Conservation (phyloP, 2,113 vertebrate species). For the Hippoglossus stenolepis region DNA sequence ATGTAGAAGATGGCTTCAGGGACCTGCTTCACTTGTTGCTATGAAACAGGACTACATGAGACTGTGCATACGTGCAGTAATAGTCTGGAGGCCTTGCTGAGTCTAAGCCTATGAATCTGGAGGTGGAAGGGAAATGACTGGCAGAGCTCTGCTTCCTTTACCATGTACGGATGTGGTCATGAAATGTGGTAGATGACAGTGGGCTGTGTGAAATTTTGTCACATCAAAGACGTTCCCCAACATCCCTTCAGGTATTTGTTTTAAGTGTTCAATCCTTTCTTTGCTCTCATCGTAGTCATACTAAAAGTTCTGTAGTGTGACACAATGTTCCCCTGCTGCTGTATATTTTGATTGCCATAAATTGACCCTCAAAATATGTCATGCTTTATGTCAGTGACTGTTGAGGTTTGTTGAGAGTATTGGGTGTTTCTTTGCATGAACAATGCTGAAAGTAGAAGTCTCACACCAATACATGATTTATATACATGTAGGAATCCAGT, state of each 20-base stretch:
- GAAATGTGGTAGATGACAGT: slow-evolving; percentile 46
- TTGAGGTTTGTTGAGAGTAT: background rate
- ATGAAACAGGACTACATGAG: slow-evolving; percentile 78
- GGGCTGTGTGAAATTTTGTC: slow-evolving; percentile 33
- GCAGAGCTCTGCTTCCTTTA: slow-evolving; percentile 43
- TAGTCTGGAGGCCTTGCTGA: slow-evolving; percentile 76
- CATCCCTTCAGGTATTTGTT: background rate
- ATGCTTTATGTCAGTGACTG: background rate
- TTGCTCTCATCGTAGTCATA: background rate
- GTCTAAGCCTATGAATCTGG: slow-evolving; percentile 74
- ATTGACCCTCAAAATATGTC: slow-evolving; percentile 10
- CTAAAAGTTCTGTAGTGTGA: background rate
- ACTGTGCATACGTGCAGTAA: slow-evolving; percentile 67
- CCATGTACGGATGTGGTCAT: slow-evolving; percentile 40
- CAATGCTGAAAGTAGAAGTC: background rate
- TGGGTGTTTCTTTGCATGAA: background rate
- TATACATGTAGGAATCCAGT: background rate
- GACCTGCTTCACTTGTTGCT: slow-evolving; percentile 83
- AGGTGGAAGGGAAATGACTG: slow-evolving; percentile 64
- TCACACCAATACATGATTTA: background rate
- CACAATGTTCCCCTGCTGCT: background rate
- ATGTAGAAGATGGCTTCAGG: slow-evolving; percentile 51
- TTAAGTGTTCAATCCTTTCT: background rate
- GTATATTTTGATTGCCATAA: slow-evolving; percentile 8
- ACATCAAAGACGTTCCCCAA: slow-evolving; percentile 10